Evolutionary conservation across 2,113 vertebrate genomes (phyloP), one percentile per base, ranked within the genome.

Genomic region (Misgurnus anguillicaudatus): DNA sequence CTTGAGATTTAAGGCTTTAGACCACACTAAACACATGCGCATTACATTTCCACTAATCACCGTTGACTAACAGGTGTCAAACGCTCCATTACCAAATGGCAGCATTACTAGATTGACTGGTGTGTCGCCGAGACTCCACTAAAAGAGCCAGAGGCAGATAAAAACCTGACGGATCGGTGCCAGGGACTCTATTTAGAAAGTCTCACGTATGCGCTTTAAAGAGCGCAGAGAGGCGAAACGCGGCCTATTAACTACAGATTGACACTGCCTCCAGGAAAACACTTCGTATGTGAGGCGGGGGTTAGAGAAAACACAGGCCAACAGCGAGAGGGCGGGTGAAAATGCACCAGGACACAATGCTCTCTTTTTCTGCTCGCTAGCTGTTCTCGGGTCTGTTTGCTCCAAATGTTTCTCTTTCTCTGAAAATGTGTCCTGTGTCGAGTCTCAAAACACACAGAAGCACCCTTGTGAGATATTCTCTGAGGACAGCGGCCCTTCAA

Each of bases 131-230:
- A 87, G 85, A 81, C 76, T 75, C 83, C 85, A 75, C 88, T 86
- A 85, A 85, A 87, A 87, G 86, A 85, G 83, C 83, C 85, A 81
- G 13, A 80, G 88, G 88, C 85, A 75, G 85, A 87, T 87, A 89
- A 88, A 87, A 36, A 72, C 84, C 82, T 80, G 69, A 58, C 48
- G 10, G 71, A 72, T 51, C 45, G 58, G 64, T 69, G 87, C 80
- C 75, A 86, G 82, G 65, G 87, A 85, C 86, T 86, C 9, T 85
- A 45, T 80, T 72, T 78, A 58, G 58, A 85, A 87, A 68, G 38
- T 72, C 82, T 88, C 87, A 91, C 89, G 91, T 89, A 89, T 81
- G 88, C 85, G 80, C 57, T 73, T 71, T 48, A 87, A 85, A 88
- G 90, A 87, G 86, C 64, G 69, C 85, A 87, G 48, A 80, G 60